Evolutionary conservation across 2,888 invertebrate species (phyloP).

Genomic region (Sphaerophoria taeniata): DNA sequence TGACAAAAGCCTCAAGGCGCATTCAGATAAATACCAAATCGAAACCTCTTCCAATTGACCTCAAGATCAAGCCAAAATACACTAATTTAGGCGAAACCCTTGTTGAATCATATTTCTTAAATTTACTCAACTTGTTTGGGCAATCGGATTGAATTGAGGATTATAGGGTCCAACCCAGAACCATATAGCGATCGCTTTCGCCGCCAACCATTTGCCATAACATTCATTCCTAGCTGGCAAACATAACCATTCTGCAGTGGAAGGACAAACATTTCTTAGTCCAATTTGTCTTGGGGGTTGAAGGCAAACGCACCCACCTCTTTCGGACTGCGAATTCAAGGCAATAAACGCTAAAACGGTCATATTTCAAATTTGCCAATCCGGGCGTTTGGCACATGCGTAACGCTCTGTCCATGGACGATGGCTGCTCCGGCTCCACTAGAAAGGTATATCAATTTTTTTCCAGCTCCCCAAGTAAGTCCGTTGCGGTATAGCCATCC

Average conservation of each 20-base stretch:
- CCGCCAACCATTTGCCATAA: slow-evolving; percentile 50
- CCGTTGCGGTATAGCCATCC: neutral
- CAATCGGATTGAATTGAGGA: slow-evolving; percentile 34
- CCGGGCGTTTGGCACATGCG: slow-evolving; percentile 40
- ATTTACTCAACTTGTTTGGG: slow-evolving; percentile 60
- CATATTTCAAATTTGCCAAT: slow-evolving; percentile 64
- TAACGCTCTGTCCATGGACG: slow-evolving; percentile 18
- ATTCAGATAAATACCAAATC: slow-evolving; percentile 67
- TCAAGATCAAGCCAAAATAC: slow-evolving; percentile 62
- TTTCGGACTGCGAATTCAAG: slow-evolving; percentile 22
- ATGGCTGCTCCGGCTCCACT: slow-evolving; percentile 10
- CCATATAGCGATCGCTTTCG: slow-evolving; percentile 29
- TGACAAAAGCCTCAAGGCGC: slow-evolving; percentile 63
- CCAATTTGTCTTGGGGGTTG: slow-evolving; percentile 60
- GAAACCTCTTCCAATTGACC: slow-evolving; percentile 61
- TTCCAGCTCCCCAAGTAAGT: neutral
- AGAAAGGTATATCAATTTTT: slow-evolving; percentile 43
- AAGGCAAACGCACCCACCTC: slow-evolving; percentile 62
- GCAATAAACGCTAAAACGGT: slow-evolving; percentile 61
- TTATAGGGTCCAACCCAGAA: slow-evolving; percentile 56
- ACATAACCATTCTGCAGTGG: slow-evolving; percentile 36
- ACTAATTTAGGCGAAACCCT: slow-evolving; percentile 71
- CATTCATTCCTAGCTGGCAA: slow-evolving; percentile 2
- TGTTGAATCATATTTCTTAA: slow-evolving; percentile 66
- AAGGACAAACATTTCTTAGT: slow-evolving; percentile 26